Percentiles rank a stretch among this genome's conserved stretches.
These are phyloP conservation scores for Mus spicilegus DNA, from an alignment of 2,113 vertebrate genomes.

Conservation along the genomic window DNA sequence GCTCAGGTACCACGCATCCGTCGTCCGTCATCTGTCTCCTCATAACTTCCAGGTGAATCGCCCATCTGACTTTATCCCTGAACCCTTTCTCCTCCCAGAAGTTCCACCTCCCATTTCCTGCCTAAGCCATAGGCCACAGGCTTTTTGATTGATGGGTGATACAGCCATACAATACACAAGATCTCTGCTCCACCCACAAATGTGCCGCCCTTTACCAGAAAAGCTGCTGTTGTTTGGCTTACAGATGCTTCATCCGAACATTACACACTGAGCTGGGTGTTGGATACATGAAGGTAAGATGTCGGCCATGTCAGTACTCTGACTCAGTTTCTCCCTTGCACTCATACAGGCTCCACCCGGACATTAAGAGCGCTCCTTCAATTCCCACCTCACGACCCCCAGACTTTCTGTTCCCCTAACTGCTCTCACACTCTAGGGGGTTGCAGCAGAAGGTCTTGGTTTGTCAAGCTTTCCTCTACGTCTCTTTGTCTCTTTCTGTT, in stretches of 20 bases:
- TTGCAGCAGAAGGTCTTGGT: neutral
- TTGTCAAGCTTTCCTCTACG: rapidly evolving
- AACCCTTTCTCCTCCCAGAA: too few species aligned
- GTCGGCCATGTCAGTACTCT: rapidly evolving
- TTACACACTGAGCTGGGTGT: neutral
- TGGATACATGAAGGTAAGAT: neutral
- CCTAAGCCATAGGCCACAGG: too few species aligned
- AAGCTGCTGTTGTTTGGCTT: neutral
- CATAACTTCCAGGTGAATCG: too few species aligned
- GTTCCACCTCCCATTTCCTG: too few species aligned
- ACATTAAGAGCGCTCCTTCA: neutral
- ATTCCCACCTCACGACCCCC: neutral
- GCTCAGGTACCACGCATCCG: too few species aligned
- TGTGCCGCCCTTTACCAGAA: neutral
- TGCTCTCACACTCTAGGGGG: neutral
- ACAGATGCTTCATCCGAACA: neutral
- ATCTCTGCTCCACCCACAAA: neutral
- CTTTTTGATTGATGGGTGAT: too few species aligned
- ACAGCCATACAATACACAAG: too few species aligned
- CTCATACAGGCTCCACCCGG: neutral
- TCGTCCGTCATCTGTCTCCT: too few species aligned
- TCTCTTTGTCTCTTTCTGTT: rapidly evolving
- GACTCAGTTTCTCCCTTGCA: neutral
- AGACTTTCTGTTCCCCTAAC: neutral
- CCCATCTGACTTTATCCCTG: too few species aligned